Evolutionary conservation across 1,140 invertebrate genomes (phyloP), one percentile per base, ranked within the genome.

Genomic region (Teleogryllus occipitalis): DNA sequence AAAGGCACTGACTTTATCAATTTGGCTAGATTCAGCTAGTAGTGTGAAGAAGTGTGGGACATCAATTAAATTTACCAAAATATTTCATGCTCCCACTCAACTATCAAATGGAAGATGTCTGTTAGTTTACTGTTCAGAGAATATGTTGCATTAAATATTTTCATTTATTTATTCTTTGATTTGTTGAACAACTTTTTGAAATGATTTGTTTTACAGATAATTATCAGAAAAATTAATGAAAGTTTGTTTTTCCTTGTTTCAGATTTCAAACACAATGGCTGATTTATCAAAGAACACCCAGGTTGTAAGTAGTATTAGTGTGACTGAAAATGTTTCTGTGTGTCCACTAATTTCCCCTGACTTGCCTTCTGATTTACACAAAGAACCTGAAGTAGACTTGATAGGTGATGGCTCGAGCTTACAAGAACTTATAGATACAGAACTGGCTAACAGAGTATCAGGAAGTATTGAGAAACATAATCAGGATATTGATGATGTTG

Each of bases 321-420:
- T 65, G 54, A 18, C 54, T 65, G 54, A 65, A 65, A 65, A 65
- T 65, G 54, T 65, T 10, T 65, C 54, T 65, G 54, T 65, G 54
- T 65, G 54, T 65, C 54, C 54, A 65, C 54, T 65, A 65, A 65
- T 65, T 65, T 65, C 54, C 54, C 54, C 54, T 65, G 54, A 65
- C 18, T 14, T 65, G 54, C 54, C 54, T 65, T 18, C 54, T 18
- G 54, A 65, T 18, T 65, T 65, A 65, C 54, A 65, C 18, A 65
- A 65, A 18, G 54, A 65, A 65, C 18, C 54, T 18, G 54, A 65
- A 14, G 10, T 65, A 65, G 54, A 65, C 54, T 65, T 65, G 18
- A 1, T 65, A 65, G 54, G 54, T 65, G 54, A 18, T 65, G 54
- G 54, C 54, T 65, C 54, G 18, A 65, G 54, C 54, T 65, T 65